Evolutionary conservation across 1,140 invertebrate genomes (phyloP).

Genomic region (Zaprionus davidi): DNA sequence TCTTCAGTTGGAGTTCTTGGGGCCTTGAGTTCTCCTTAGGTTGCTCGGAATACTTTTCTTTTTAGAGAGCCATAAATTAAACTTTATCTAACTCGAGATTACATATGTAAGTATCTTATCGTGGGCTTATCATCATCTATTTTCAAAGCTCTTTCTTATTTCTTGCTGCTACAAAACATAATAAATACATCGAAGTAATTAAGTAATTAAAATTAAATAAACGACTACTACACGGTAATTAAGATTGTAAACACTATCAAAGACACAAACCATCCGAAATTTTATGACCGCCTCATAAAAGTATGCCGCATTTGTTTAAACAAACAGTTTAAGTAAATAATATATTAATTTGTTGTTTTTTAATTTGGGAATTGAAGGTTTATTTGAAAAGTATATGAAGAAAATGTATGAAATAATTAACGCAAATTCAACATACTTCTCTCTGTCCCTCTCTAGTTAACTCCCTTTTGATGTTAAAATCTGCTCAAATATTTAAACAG

Average conservation of each 20-base stretch:
- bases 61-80: not conserved
- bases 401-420: not conserved
- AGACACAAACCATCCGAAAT: slow-evolving; percentile 28
- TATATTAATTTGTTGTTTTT: too few relatives aligned
- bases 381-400: not conserved
- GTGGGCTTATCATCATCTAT: not conserved
- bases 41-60: not conserved
- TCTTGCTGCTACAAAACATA: not conserved
- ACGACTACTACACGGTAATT: not conserved
- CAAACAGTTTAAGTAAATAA: not conserved
- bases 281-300: slow-evolving; percentile 59
- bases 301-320: slow-evolving; percentile 51
- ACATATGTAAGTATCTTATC: not conserved
- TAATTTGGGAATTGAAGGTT: too few relatives aligned
- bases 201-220: not conserved
- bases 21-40: not conserved
- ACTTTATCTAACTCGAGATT: too few relatives aligned
- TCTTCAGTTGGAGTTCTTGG: not conserved
- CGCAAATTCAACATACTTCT: too few relatives aligned
- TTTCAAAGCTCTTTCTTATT: not conserved
- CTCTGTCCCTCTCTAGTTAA: not conserved
- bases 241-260: not conserved
- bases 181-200: not conserved
- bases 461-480: not conserved
- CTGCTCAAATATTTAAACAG: not conserved